Evolutionary conservation across 2,888 invertebrate genomes (phyloP).

Genomic region (Agriopis marginaria): DNA sequence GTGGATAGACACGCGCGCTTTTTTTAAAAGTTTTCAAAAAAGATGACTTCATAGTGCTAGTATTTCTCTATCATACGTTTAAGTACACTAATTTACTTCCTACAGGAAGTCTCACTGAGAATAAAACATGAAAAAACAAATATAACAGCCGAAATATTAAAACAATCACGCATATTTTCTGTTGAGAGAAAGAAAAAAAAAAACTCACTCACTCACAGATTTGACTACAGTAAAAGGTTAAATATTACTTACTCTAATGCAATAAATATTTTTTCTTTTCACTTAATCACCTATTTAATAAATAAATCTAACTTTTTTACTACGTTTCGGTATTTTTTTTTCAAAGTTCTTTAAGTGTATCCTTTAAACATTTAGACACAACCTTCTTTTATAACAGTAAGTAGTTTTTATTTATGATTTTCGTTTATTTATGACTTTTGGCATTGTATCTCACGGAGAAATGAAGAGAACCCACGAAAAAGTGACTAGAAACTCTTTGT

Average conservation of each 20-base stretch:
- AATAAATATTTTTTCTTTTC: slow-evolving; percentile 85
- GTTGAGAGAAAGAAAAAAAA: slow-evolving; percentile 45
- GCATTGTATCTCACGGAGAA: slow-evolving; percentile 69
- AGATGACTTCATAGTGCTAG: slow-evolving; percentile 57
- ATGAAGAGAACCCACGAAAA: slow-evolving; percentile 57
- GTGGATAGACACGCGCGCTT: slow-evolving; percentile 54
- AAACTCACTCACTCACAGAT: slow-evolving; percentile 39
- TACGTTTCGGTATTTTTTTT: slow-evolving; percentile 65
- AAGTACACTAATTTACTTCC: slow-evolving; percentile 57
- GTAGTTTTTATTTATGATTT: slow-evolving; percentile 64
- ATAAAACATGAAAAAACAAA: slow-evolving; percentile 45
- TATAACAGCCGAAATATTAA: slow-evolving; percentile 43
- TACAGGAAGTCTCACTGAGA: slow-evolving; percentile 48
- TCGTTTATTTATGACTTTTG: slow-evolving; percentile 73
- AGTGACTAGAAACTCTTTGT: slow-evolving; percentile 53
- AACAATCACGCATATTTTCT: slow-evolving; percentile 36
- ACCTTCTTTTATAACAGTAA: slow-evolving; percentile 81
- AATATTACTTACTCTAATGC: slow-evolving; percentile 75
- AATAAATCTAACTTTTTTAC: slow-evolving; percentile 79
- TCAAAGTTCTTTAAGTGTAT: slow-evolving; percentile 66
- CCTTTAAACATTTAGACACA: slow-evolving; percentile 82
- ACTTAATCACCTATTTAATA: slow-evolving; percentile 73
- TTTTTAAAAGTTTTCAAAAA: slow-evolving; percentile 82
- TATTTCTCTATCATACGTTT: slow-evolving; percentile 49
- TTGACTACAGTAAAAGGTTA: slow-evolving; percentile 82